Evolutionary conservation across 2,888 invertebrate genomes (phyloP).

Genomic region (Yponomeuta malinellus): DNA sequence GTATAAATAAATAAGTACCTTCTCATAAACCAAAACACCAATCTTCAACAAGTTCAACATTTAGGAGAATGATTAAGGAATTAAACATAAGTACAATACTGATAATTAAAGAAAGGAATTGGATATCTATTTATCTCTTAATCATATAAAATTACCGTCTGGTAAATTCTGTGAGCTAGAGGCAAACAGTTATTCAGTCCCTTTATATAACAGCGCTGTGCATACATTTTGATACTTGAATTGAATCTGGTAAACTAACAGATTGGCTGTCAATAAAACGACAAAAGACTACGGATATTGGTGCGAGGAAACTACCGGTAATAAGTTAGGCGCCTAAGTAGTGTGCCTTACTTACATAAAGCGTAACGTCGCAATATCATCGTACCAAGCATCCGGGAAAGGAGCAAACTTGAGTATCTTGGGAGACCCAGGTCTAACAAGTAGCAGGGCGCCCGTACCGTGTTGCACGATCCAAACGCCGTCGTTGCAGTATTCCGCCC

Average conservation of each 20-base stretch:
- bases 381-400: constrained; percentile 56
- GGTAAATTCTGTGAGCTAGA: too few species aligned
- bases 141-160: too few species aligned
- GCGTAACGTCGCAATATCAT: constrained; percentile 47
- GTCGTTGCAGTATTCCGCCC: constrained; percentile 57
- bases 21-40: background rate
- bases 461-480: constrained; percentile 61
- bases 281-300: too few species aligned
- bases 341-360: constrained; percentile 47
- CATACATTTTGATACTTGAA: too few species aligned
- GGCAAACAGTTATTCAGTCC: too few species aligned
- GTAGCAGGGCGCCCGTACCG: constrained; percentile 54
- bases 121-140: too few species aligned
- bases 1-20: background rate
- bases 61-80: background rate
- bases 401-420: constrained; percentile 61
- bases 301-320: too few species aligned
- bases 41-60: background rate
- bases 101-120: too few species aligned
- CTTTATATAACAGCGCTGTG: too few species aligned
- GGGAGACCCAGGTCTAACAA: constrained; percentile 45
- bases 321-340: background rate
- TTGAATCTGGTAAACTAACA: too few species aligned
- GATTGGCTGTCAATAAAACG: too few species aligned
- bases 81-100: too few species aligned